Evolutionary conservation across 2,797 vertebrate genomes (phyloP), one percentile per base, ranked within the genome.

Genomic region (Lutjanus argentimaculatus): DNA sequence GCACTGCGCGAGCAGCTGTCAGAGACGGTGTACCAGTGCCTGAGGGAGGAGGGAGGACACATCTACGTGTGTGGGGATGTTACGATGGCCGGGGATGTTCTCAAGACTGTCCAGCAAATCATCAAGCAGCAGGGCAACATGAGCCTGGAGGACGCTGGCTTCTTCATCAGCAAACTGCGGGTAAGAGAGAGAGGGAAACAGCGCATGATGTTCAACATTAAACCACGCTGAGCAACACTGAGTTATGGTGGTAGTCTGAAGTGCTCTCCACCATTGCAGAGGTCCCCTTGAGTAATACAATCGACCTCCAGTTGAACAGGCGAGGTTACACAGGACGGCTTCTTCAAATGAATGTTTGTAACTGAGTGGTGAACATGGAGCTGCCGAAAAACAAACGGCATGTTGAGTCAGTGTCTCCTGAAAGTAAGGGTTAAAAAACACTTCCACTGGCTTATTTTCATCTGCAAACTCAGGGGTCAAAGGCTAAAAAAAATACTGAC

Each of bases 1-100:
- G 93, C 98, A 66, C 92, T 99, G 57, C 97, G 97, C 3, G 98
- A 99, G 94, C 97, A 99, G 91, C 95, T 99, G 93, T 96, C 98
- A 0, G 97, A 97, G 83, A 93, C 85, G 0, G 96, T 99, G 88
- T 98, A 97, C 96, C 96, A 91, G 67, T 96, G 96, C 1, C 95
- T 99, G 91, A 96, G 94, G 93, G 97, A 98, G 88, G 97, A 98
- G 68, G 96, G 97, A 13, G 99, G 99, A 64, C 98, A 99, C 94
- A 95, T 99, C 84, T 99, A 99, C 0, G 98, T 99, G 73, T 99
- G 99, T 0, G 99, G 99, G 17, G 98, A 99, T 0, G 99, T 99
- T 61, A 99, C 97, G 19, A 99, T 99, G 99, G 99, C 99, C 0
- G 98, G 98, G 1, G 98, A 99, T 0, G 98, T 99, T 61, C 97